A percentile compares a stretch with the other conserved stretches of the same genome.
phyloP scores from a whole-genome alignment of 2,797 vertebrate genomes.

The Halcyon chelicuti region DNA sequence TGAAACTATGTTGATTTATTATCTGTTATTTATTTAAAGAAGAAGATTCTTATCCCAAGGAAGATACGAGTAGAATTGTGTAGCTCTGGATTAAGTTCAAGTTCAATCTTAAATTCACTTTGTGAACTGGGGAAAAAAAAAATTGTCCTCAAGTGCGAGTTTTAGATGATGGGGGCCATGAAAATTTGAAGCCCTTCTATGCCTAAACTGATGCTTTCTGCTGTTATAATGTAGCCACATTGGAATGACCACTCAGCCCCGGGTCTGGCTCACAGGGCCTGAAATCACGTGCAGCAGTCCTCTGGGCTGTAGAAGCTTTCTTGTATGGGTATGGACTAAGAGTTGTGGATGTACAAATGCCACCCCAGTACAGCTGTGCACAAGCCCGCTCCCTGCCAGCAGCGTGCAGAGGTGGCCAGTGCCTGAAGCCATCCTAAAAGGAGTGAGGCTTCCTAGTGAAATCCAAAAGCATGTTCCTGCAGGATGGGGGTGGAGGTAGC shows the following conservation, averaged over 20 bases:
- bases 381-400: neutral
- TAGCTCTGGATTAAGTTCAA: neutral
- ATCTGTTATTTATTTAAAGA: neutral
- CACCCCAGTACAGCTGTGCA: neutral
- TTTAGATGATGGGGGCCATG: neutral
- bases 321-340: neutral
- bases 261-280: too few relatives aligned
- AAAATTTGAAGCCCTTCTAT: neutral
- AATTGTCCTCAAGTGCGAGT: neutral
- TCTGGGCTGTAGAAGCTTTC: neutral
- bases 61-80: neutral
- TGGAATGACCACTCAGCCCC: too few relatives aligned
- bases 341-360: neutral
- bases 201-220: too few relatives aligned
- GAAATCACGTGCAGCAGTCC: too few relatives aligned
- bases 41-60: neutral
- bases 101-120: neutral
- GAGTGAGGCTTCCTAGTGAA: neutral
- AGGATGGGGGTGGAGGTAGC: neutral
- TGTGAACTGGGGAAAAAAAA: neutral
- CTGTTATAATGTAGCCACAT: too few relatives aligned
- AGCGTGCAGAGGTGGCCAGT: fast-evolving
- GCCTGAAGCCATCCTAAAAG: fast-evolving
- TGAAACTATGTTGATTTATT: neutral
- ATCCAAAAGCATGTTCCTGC: neutral